These are phyloP conservation scores for Clamator glandarius DNA, from an alignment of 2,797 vertebrate species.

Conservation along the genomic window DNA sequence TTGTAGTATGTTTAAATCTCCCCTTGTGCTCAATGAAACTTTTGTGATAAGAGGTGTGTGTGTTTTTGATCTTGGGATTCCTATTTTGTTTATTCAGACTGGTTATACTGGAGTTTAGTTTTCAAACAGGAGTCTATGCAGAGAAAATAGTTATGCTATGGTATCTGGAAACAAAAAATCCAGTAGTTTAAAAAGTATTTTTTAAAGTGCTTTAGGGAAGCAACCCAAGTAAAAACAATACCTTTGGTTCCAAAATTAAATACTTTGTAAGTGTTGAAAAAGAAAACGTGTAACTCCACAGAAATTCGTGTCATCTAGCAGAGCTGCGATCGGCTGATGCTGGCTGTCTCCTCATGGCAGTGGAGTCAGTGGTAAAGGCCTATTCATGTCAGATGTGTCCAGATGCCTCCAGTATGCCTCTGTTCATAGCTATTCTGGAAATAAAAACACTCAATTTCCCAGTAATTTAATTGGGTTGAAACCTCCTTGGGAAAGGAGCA, in stretches of 20 bases:
- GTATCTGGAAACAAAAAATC: neutral
- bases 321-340: neutral
- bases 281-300: neutral
- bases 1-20: neutral
- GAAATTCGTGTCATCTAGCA: rapidly evolving
- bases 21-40: neutral
- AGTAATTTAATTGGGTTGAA: neutral
- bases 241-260: neutral
- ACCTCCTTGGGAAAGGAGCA: neutral
- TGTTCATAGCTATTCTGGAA: neutral
- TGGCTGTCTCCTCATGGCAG: neutral
- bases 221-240: neutral
- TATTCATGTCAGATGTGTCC: neutral
- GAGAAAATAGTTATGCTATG: neutral
- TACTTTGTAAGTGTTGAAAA: neutral
- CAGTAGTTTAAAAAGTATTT: neutral
- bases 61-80: neutral
- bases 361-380: neutral
- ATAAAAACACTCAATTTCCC: neutral
- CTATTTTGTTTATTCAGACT: neutral
- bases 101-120: neutral
- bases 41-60: neutral
- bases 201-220: neutral
- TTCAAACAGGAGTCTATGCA: neutral
- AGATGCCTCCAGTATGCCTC: neutral